Percentiles rank a stretch among this genome's conserved stretches.
Conservation (phyloP, 2,888 invertebrate genomes). For the Nephrotoma flavescens region DNA sequence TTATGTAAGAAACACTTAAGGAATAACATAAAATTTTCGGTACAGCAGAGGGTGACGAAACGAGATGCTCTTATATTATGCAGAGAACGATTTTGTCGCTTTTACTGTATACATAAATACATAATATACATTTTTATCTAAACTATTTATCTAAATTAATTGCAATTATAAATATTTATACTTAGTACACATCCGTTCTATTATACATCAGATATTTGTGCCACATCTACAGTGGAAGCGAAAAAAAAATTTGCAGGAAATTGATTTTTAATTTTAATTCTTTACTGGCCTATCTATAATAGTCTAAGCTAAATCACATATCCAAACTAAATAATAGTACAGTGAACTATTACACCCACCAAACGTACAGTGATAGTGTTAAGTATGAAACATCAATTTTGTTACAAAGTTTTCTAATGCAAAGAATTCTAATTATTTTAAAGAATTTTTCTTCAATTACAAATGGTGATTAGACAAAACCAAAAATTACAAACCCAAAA, state of each 20-base stretch:
- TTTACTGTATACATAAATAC: neutral
- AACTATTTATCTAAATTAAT: neutral
- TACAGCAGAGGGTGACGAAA: neutral
- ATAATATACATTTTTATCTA: neutral
- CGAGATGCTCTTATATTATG: neutral
- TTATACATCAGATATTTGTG: neutral
- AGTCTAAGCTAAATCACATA: neutral
- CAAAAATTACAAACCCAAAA: neutral
- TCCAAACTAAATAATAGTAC: neutral
- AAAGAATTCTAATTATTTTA: neutral
- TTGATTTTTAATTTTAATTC: neutral
- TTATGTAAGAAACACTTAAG: neutral
- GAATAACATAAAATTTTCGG: neutral
- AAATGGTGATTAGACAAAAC: neutral
- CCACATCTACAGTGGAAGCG: neutral
- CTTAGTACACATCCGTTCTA: neutral
- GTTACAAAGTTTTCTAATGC: neutral
- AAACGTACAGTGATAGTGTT: neutral
- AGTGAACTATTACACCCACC: too few species aligned
- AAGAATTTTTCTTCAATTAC: neutral
- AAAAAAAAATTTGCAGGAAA: neutral
- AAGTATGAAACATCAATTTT: neutral
- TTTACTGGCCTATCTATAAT: neutral
- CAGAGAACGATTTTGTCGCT: neutral
- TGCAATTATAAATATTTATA: neutral